These are phyloP conservation scores for Lepus townsendii DNA, from an alignment of 2,797 vertebrate genomes.

Conservation along the genomic window DNA sequence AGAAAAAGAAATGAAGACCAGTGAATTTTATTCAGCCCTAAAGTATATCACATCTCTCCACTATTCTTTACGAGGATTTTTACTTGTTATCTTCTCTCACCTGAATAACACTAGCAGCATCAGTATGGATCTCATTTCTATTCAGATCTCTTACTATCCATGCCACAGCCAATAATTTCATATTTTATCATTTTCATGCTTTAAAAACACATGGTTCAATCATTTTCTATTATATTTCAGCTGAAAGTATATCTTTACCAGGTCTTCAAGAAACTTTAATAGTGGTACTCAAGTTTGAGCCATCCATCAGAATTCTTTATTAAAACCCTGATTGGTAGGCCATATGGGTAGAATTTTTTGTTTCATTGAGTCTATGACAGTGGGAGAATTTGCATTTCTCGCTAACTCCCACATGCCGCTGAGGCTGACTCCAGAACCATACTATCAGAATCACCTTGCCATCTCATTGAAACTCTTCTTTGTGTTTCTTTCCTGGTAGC, in stretches of 20 bases:
- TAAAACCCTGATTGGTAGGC: background rate
- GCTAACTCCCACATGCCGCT: background rate
- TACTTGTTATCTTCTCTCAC: background rate
- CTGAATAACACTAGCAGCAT: too few relatives aligned
- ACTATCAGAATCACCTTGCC: background rate
- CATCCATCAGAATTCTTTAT: background rate
- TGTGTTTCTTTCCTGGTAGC: fast-evolving
- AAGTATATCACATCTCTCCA: background rate
- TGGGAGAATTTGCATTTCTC: background rate
- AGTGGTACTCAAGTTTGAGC: background rate
- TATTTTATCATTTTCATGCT: background rate
- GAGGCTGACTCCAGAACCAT: background rate
- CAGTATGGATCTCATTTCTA: background rate
- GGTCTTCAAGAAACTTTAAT: background rate
- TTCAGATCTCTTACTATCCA: background rate
- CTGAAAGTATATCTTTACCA: background rate
- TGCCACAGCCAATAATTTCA: background rate
- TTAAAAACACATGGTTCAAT: background rate
- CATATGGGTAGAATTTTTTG: background rate
- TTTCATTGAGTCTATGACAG: background rate
- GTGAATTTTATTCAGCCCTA: background rate
- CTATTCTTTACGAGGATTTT: background rate
- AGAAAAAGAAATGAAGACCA: background rate
- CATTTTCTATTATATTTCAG: background rate
- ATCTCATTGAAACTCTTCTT: background rate